Evolutionary conservation across 2,888 invertebrate genomes (phyloP).

Genomic region (Clitarchus hookeri): DNA sequence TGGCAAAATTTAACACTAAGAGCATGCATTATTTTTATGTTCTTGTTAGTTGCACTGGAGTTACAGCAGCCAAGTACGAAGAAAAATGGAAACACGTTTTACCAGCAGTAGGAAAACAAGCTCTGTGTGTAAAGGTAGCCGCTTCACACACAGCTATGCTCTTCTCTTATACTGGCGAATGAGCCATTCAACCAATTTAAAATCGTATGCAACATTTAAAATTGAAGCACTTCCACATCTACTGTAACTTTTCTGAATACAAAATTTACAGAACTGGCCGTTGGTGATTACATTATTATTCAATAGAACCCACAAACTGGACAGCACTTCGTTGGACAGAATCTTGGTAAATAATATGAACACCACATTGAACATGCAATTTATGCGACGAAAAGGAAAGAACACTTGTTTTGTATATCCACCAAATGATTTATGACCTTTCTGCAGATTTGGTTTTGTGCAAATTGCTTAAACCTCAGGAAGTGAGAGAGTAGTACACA

Average conservation of each 20-base stretch:
- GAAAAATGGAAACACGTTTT: slow-evolving; percentile 2
- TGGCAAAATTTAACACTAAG: background rate
- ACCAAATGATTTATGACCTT: background rate
- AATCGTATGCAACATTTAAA: background rate
- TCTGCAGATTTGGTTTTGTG: too few species aligned
- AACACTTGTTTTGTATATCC: background rate
- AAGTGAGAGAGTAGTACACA: background rate
- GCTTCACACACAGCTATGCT: background rate
- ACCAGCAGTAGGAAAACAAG: slow-evolving; percentile 2
- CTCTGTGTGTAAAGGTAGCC: background rate
- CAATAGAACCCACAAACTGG: background rate
- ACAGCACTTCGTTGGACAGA: background rate
- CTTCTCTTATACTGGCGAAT: background rate
- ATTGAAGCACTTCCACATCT: background rate
- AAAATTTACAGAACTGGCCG: background rate
- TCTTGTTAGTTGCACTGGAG: background rate
- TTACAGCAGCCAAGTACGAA: background rate
- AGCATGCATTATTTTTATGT: background rate
- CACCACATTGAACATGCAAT: background rate
- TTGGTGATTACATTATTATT: background rate
- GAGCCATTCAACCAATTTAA: background rate
- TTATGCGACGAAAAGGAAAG: background rate
- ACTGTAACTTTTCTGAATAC: background rate
- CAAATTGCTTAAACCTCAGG: background rate
- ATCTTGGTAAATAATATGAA: background rate